These are phyloP conservation scores for Leptura quadrifasciata DNA, from an alignment of 2,888 invertebrate species.

Conservation along the genomic window DNA sequence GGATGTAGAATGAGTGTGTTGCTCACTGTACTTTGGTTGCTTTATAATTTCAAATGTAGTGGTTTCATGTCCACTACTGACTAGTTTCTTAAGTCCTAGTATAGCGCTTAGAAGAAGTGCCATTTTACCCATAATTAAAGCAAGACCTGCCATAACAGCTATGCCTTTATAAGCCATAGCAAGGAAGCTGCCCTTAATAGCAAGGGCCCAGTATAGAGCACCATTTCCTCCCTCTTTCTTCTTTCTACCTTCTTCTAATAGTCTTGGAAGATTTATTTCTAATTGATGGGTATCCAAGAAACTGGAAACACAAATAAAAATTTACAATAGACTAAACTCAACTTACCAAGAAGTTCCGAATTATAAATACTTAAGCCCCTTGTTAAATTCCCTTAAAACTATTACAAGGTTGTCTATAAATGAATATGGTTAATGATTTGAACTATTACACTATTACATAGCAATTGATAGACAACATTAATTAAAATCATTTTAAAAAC, in stretches of 20 bases:
- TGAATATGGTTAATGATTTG: no score
- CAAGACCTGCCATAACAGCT: slow-evolving; percentile 86
- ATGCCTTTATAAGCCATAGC: slow-evolving; percentile 86
- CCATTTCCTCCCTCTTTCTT: slow-evolving; percentile 67
- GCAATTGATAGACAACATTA: no score
- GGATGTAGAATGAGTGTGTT: slow-evolving; percentile 82
- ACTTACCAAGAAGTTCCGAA: no score
- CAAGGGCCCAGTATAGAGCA: slow-evolving; percentile 81
- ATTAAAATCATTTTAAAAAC: no score
- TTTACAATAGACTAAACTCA: slow-evolving; percentile 10
- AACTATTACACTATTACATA: no score
- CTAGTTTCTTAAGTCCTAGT: slow-evolving; percentile 87
- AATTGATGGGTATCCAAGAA: slow-evolving; percentile 79
- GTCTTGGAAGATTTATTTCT: slow-evolving; percentile 66
- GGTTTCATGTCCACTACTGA: slow-evolving; percentile 83
- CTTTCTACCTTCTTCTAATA: slow-evolving; percentile 71
- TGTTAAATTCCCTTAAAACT: no score
- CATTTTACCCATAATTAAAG: slow-evolving; percentile 88
- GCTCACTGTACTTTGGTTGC: slow-evolving; percentile 87
- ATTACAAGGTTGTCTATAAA: no score
- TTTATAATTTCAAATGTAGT: slow-evolving; percentile 91
- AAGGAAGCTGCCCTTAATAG: slow-evolving; percentile 83
- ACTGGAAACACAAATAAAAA: slow-evolving; percentile 63
- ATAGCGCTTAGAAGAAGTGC: slow-evolving; percentile 87
- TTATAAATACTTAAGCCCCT: no score